phyloP scores from a whole-genome alignment of 2,888 invertebrate species.

The Troilus luridus region DNA sequence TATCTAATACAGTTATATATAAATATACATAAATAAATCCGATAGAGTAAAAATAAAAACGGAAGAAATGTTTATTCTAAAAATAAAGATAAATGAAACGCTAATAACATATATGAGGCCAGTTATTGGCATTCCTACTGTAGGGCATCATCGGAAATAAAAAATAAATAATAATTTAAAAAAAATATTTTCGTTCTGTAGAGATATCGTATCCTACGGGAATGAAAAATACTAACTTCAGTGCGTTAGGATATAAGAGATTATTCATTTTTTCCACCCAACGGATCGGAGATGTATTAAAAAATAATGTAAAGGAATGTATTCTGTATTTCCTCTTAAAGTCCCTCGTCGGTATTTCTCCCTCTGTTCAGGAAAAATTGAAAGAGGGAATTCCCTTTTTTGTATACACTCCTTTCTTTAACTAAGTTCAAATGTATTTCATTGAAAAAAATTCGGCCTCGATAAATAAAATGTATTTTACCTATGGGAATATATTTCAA shows the following conservation, averaged over 20 bases:
- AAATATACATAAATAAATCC: no score
- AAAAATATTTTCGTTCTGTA: no score
- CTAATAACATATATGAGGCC: no score
- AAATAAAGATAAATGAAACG: no score
- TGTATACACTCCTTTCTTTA: neutral
- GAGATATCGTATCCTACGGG: no score
- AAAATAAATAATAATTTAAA: no score
- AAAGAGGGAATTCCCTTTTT: neutral
- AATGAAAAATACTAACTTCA: neutral
- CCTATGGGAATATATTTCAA: neutral
- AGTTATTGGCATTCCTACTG: no score
- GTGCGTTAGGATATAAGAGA: neutral
- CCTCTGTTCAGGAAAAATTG: neutral
- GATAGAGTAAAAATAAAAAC: no score
- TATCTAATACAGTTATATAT: no score
- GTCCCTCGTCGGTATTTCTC: neutral
- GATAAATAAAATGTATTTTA: neutral
- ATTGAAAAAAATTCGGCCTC: neutral
- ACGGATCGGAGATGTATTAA: neutral
- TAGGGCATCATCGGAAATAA: no score
- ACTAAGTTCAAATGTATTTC: neutral
- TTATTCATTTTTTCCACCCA: neutral
- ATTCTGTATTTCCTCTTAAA: neutral
- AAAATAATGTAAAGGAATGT: neutral
- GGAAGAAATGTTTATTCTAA: no score